A percentile compares a stretch with the other conserved stretches of the same genome.
These are phyloP conservation scores for Anoplius nigerrimus DNA, from an alignment of 2,888 invertebrate genomes.

Conservation along the genomic window DNA sequence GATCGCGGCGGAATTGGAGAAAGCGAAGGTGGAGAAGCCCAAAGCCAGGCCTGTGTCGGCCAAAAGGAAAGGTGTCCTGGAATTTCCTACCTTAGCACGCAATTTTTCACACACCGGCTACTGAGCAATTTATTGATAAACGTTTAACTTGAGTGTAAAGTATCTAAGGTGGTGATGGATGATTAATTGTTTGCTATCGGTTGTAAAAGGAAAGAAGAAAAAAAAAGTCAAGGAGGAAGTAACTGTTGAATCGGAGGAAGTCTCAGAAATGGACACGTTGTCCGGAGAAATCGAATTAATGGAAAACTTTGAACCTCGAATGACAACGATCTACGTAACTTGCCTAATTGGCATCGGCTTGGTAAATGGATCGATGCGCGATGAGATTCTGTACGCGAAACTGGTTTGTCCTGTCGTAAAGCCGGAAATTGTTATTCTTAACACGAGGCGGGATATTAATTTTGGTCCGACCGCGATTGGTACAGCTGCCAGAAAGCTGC, in stretches of 20 bases:
- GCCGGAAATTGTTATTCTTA: conserved; percentile 17
- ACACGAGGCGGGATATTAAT: conserved; percentile 11
- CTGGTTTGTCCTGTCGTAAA: conserved; percentile 15
- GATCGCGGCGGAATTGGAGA: conserved; percentile 3
- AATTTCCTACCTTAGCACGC: neutral
- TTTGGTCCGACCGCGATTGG: conserved; percentile 15
- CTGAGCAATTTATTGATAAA: no score
- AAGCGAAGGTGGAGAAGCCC: no score
- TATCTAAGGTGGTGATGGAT: no score
- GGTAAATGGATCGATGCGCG: neutral
- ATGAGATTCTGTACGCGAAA: conserved; percentile 20
- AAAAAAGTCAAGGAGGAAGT: neutral
- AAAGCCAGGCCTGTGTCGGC: no score
- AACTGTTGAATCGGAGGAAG: neutral
- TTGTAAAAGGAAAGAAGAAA: neutral
- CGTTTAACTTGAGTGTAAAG: no score
- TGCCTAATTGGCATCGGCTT: conserved; percentile 24
- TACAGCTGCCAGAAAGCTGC: conserved; percentile 12
- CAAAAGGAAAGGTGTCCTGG: neutral
- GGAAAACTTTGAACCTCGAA: conserved; percentile 23
- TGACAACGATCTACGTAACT: conserved; percentile 25
- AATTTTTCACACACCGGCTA: no score
- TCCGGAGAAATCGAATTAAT: conserved; percentile 9
- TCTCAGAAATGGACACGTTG: neutral
- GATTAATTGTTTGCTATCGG: no score